phyloP scores from a whole-genome alignment of 2,113 vertebrate genomes.

The Microtus pennsylvanicus region DNA sequence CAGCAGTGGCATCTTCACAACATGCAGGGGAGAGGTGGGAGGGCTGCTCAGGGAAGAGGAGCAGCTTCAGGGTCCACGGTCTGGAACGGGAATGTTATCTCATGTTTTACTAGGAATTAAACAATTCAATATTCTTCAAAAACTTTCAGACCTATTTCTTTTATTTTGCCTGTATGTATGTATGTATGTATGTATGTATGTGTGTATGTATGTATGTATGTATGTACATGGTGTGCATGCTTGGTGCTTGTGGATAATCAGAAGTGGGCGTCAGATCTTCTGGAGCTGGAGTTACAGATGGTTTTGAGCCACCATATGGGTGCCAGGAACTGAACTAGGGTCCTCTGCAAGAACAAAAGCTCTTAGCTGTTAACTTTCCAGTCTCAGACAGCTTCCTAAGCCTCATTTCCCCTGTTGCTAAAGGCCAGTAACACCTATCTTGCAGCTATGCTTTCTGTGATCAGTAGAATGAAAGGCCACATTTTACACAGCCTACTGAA shows the following conservation, averaged over 20 bases:
- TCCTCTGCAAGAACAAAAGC: neutral
- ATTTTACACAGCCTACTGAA: neutral
- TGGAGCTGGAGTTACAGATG: neutral
- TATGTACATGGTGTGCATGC: neutral
- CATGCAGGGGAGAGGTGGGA: neutral
- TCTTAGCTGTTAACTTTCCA: neutral
- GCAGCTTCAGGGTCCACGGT: neutral
- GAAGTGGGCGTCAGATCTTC: neutral
- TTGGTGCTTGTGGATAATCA: no score
- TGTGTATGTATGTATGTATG: neutral
- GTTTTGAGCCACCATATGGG: neutral
- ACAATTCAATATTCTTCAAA: neutral
- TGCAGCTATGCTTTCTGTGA: neutral
- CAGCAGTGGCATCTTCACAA: neutral
- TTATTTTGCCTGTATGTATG: neutral
- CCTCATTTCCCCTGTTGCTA: neutral
- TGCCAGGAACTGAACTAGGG: neutral
- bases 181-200: no score
- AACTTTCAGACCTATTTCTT: neutral
- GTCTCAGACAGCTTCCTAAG: neutral
- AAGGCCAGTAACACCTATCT: conserved; percentile 44
- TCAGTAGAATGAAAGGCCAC: neutral
- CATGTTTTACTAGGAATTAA: neutral
- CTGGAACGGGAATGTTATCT: neutral
- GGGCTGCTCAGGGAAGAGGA: fast-evolving